These are phyloP conservation scores for Drosophila simulans DNA, from an alignment of 1,140 invertebrate species.

Conservation along the genomic window DNA sequence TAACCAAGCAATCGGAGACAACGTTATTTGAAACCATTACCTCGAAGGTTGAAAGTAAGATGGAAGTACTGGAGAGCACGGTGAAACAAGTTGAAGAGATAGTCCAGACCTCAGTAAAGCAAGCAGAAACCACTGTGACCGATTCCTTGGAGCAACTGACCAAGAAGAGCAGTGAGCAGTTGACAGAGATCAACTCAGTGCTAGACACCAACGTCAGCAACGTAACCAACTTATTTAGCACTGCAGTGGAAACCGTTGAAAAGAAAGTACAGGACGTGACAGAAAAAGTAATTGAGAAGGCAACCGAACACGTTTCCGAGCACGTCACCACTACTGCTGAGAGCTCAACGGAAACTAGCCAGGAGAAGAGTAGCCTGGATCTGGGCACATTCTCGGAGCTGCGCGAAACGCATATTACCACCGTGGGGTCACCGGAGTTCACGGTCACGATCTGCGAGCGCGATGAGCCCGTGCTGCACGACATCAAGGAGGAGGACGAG, in stretches of 20 bases:
- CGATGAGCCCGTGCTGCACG: slow-evolving; percentile 76
- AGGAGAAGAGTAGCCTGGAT: slow-evolving; percentile 39
- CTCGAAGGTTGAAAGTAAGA: slow-evolving; percentile 37
- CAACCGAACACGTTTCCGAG: slow-evolving; percentile 6
- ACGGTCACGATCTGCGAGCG: slow-evolving; percentile 75
- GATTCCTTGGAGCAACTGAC: slow-evolving; percentile 42
- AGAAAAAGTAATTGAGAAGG: slow-evolving; percentile 7
- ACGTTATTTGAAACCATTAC: not conserved
- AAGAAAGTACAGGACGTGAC: slow-evolving; percentile 29
- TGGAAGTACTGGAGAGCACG: slow-evolving; percentile 28
- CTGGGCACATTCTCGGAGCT: slow-evolving; percentile 86
- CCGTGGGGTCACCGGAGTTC: slow-evolving; percentile 87
- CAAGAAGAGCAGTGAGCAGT: slow-evolving; percentile 35
- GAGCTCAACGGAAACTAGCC: slow-evolving; percentile 5
- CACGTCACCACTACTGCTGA: slow-evolving; percentile 13
- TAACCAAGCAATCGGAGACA: not conserved
- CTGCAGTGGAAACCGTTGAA: slow-evolving; percentile 25
- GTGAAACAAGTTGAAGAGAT: slow-evolving; percentile 23
- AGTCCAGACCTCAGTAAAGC: slow-evolving; percentile 18
- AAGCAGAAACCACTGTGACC: slow-evolving; percentile 29
- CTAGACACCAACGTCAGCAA: slow-evolving; percentile 33
- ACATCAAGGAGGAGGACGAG: slow-evolving; percentile 83
- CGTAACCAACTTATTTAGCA: slow-evolving; percentile 16
- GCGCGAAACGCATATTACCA: slow-evolving; percentile 89
- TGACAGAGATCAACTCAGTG: slow-evolving; percentile 37